phyloP scores from a whole-genome alignment of 2,797 vertebrate species.

The Lophotriccus pileatus region DNA sequence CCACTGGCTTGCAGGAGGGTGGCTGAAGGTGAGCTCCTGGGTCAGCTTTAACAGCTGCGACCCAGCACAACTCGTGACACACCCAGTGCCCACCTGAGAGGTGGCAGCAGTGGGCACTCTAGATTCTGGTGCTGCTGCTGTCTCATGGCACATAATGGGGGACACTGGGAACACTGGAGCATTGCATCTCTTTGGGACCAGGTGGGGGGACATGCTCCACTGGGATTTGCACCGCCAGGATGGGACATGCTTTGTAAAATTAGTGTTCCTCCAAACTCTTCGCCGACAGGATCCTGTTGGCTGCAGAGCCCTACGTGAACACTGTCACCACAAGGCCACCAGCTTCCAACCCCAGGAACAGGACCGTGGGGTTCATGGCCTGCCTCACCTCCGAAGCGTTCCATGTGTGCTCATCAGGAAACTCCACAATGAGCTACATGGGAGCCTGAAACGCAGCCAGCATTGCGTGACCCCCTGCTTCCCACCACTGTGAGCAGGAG shows the following conservation, averaged over 20 bases:
- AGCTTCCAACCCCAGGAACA: neutral
- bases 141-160: accelerated
- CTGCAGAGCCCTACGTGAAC: accelerated
- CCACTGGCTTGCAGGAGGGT: neutral
- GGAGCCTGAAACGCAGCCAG: accelerated
- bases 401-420: accelerated
- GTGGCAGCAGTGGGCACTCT: neutral
- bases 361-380: accelerated
- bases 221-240: neutral
- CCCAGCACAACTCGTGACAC: neutral
- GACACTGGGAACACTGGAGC: neutral
- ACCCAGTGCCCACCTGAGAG: neutral
- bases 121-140: neutral
- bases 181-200: neutral
- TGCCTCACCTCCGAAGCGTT: neutral
- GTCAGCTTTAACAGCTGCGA: neutral
- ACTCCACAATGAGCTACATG: accelerated
- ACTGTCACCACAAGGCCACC: neutral
- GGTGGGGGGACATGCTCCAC: accelerated
- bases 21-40: neutral
- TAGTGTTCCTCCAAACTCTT: neutral
- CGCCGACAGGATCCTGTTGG: accelerated
- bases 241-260: accelerated
- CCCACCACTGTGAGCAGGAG: accelerated
- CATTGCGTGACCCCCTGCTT: accelerated